phyloP scores from a whole-genome alignment of 2,888 invertebrate species.

The Barypeithes pellucidus region DNA sequence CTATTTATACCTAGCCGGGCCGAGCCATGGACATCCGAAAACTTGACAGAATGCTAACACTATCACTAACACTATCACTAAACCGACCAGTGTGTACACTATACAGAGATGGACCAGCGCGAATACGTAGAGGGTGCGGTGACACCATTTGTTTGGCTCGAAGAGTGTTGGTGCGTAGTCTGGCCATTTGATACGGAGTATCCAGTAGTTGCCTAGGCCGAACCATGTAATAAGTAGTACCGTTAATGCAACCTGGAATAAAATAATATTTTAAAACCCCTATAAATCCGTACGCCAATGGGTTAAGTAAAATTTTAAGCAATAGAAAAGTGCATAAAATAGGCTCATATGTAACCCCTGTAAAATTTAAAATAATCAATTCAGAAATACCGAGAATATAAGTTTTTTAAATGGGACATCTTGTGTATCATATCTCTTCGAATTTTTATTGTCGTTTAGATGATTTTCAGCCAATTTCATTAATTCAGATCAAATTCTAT shows the following conservation, averaged over 20 bases:
- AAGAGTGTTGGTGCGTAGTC: slow-evolving; percentile 81
- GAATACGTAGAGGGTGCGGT: slow-evolving; percentile 84
- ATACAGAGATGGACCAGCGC: slow-evolving; percentile 82
- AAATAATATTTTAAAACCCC: no score
- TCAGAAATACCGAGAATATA: no score
- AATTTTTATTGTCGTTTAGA: no score
- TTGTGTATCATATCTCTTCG: no score
- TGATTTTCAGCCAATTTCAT: no score
- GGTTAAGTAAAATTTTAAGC: no score
- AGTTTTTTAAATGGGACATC: no score
- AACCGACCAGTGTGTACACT: slow-evolving; percentile 77
- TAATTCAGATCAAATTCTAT: no score
- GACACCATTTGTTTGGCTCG: slow-evolving; percentile 87
- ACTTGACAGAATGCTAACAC: slow-evolving; percentile 80
- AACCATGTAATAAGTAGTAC: slow-evolving; percentile 84
- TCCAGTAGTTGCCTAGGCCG: slow-evolving; percentile 86
- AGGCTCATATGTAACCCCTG: no score
- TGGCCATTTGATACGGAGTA: slow-evolving; percentile 83
- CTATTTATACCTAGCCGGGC: slow-evolving; percentile 78
- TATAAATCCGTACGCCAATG: no score
- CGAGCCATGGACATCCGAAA: slow-evolving; percentile 81
- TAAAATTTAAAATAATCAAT: no score
- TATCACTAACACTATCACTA: slow-evolving; percentile 75
- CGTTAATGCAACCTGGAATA: slow-evolving; percentile 73
- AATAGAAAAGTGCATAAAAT: no score